phyloP scores from a whole-genome alignment of 2,888 invertebrate genomes.

The Asteroscopus sphinx region DNA sequence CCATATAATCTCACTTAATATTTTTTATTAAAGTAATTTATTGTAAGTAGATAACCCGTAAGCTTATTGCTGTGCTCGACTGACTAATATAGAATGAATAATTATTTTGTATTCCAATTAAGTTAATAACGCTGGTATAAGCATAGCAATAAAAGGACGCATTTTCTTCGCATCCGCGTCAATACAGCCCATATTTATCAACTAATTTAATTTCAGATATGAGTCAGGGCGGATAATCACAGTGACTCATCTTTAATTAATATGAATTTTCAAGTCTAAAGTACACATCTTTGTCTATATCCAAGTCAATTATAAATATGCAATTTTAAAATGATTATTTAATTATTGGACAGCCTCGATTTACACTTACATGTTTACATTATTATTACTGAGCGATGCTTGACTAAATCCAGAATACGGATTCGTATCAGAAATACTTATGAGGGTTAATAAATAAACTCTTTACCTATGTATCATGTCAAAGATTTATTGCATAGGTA shows the following conservation, averaged over 20 bases:
- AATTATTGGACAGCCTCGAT: slow-evolving; percentile 26
- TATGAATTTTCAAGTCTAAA: slow-evolving; percentile 21
- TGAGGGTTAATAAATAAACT: slow-evolving; percentile 12
- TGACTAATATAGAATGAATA: slow-evolving; percentile 7
- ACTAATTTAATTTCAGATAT: slow-evolving; percentile 31
- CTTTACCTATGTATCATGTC: slow-evolving; percentile 15
- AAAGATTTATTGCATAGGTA: no score
- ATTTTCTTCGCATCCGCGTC: slow-evolving; percentile 1
- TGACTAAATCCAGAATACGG: slow-evolving; percentile 17
- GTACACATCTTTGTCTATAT: slow-evolving; percentile 10
- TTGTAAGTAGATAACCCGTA: slow-evolving; percentile 1
- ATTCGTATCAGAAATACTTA: no score
- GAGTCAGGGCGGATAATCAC: slow-evolving; percentile 32
- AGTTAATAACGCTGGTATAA: background rate
- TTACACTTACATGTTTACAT: slow-evolving; percentile 19
- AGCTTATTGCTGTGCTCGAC: background rate
- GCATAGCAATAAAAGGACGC: background rate
- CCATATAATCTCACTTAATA: slow-evolving; percentile 4
- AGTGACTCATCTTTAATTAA: slow-evolving; percentile 21
- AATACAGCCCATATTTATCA: slow-evolving; percentile 14
- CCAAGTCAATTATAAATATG: background rate
- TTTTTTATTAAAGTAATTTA: slow-evolving; percentile 16
- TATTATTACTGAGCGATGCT: slow-evolving; percentile 11
- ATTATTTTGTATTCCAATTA: slow-evolving; percentile 5
- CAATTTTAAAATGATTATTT: slow-evolving; percentile 17